phyloP scores from a whole-genome alignment of 1,140 invertebrate species.

The Ceratosolen fusciceps region DNA sequence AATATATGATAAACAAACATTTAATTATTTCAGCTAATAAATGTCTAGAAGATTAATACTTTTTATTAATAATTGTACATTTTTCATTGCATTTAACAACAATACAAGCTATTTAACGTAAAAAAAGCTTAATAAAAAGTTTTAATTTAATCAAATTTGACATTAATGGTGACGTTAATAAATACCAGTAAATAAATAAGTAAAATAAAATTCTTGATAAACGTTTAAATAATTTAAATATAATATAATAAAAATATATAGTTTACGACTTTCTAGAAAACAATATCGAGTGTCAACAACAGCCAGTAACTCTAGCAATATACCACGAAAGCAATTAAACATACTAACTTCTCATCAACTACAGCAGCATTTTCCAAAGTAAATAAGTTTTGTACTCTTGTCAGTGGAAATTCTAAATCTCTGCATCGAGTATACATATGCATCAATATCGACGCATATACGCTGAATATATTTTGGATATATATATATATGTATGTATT shows the following conservation, averaged over 20 bases:
- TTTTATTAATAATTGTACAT: too few species aligned
- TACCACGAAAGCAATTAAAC: slow-evolving; percentile 39
- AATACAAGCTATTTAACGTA: too few species aligned
- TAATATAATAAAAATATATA: background rate
- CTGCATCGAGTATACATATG: background rate
- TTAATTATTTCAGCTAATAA: too few species aligned
- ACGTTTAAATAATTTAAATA: background rate
- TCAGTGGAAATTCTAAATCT: slow-evolving; percentile 8
- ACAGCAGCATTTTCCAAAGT: slow-evolving; percentile 24
- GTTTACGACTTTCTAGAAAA: background rate
- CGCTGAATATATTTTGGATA: background rate
- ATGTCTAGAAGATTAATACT: too few species aligned
- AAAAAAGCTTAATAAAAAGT: too few species aligned
- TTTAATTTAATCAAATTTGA: too few species aligned
- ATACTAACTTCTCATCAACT: slow-evolving; percentile 44
- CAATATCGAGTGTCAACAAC: slow-evolving; percentile 25
- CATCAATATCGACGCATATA: background rate
- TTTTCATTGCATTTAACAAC: too few species aligned
- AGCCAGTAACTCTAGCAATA: background rate
- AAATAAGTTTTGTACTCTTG: slow-evolving; percentile 35
- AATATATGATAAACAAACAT: too few species aligned
- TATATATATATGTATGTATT: background rate
- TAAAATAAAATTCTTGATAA: too few species aligned
- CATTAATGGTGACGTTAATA: too few species aligned
- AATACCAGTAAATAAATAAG: too few species aligned